A percentile compares a stretch with the other conserved stretches of the same genome.
Conservation (phyloP, 2,888 invertebrate genomes). For the Ichneumoninae sp. region DNA sequence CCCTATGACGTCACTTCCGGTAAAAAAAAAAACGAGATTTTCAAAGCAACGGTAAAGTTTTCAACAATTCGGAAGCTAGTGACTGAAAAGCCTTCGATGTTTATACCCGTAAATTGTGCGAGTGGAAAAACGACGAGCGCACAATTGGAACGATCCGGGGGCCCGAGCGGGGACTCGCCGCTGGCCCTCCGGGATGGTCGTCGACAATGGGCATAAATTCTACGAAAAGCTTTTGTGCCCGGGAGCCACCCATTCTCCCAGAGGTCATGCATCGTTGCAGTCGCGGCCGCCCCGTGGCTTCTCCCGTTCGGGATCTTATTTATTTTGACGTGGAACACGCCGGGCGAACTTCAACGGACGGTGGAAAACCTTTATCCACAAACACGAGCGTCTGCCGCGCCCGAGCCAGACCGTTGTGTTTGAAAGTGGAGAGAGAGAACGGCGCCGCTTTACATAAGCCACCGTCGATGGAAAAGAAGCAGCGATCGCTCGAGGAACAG, state of each 20-base stretch:
- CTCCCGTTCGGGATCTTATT: constrained; percentile 39
- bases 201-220: constrained; percentile 68
- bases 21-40: too few species aligned
- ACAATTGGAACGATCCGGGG: not conserved
- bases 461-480: constrained; percentile 22
- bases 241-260: constrained; percentile 45
- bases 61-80: not conserved
- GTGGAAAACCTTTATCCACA: constrained; percentile 3
- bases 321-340: constrained; percentile 43
- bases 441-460: constrained; percentile 31
- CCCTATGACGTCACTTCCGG: too few species aligned
- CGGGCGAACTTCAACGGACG: constrained; percentile 9
- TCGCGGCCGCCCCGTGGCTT: constrained; percentile 18
- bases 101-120: not conserved
- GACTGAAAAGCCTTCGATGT: not conserved
- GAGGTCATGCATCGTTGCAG: constrained; percentile 27
- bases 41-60: too few species aligned
- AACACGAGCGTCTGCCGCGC: not conserved
- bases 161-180: not conserved
- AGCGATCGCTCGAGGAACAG: not conserved
- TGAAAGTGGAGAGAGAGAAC: not conserved
- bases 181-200: constrained; percentile 21
- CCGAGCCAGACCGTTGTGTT: not conserved
- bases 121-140: not conserved
- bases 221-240: constrained; percentile 52